Evolutionary conservation across 2,888 invertebrate genomes (phyloP), one percentile per base, ranked within the genome.

Genomic region (Pasiphila rectangulata): DNA sequence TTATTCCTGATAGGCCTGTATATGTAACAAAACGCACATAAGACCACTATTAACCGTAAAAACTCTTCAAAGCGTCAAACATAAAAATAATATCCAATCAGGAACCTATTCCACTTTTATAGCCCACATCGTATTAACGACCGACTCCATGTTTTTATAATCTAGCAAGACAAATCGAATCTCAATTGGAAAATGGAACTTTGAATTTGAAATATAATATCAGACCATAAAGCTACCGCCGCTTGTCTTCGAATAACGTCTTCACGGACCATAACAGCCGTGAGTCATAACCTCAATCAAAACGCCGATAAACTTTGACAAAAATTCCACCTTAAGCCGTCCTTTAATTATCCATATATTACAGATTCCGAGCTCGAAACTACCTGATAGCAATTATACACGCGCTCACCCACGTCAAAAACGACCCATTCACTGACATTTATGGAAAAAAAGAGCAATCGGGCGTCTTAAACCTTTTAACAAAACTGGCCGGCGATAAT

Each of bases 301-400:
- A 88, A 84, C 61, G 78, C 74, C 83, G 75, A 87, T 87, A 87
- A 83, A 87, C 71, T 83, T 86, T 88, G 88, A 85, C 88, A 87
- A 87, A 85, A 86, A 87, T 84, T 87, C 85, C 83, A 82, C 76
- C 73, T 80, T 86, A 87, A 84, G 82, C 83, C 82, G 80, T 79
- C 79, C 81, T 86, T 86, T 87, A 85, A 87, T 87, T 86, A 86
- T 86, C 83, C 83, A 87, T 87, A 87, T 85, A 85, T 87, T 86
- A 85, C 83, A 75, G 69, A 76, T 77, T 75, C 75, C 75, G 65
- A 75, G 62, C 64, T 67, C 72, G 54, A 77, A 80, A 84, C 88
- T 87, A 88, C 88, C 88, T 87, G 88, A 79, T 76, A 74, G 78
- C 84, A 85, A 87, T 87, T 87, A 87, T 85, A 84, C 81, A 79